Percentiles rank a stretch among this genome's conserved stretches.
Conservation (phyloP, 2,113 vertebrate species). For the Gymnorhina tibicen region DNA sequence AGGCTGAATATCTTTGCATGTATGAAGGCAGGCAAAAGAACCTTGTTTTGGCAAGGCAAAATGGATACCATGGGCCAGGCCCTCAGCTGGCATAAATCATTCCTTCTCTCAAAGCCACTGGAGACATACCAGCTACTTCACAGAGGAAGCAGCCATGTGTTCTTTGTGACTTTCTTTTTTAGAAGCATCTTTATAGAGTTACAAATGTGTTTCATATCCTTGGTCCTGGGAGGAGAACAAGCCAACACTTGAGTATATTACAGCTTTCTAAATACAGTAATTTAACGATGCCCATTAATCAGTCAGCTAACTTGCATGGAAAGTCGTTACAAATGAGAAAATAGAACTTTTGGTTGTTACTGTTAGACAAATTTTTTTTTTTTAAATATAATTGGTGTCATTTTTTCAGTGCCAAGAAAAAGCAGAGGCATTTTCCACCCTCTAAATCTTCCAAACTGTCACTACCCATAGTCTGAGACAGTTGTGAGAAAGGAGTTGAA, state of each 20-base stretch:
- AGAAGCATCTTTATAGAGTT: conserved; percentile 27
- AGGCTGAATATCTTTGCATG: background rate
- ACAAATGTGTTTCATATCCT: conserved; percentile 54
- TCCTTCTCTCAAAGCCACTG: background rate
- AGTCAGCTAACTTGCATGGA: background rate
- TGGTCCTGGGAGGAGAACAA: conserved; percentile 9
- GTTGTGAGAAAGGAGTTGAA: background rate
- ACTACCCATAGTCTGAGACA: background rate
- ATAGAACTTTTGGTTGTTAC: background rate
- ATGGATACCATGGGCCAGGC: background rate
- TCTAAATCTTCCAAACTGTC: conserved; percentile 31
- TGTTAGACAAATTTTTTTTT: background rate
- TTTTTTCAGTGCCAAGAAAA: conserved; percentile 10
- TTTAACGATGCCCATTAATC: conserved; percentile 1
- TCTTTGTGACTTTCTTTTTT: conserved; percentile 1
- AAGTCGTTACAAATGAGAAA: conserved; percentile 39
- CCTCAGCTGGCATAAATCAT: background rate
- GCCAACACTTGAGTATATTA: background rate
- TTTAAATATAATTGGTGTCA: background rate
- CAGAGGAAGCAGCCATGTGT: background rate
- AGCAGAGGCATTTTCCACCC: conserved; percentile 21
- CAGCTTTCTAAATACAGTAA: conserved; percentile 22
- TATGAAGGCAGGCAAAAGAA: background rate
- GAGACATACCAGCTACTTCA: background rate
- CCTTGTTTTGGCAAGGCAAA: conserved; percentile 12